These are phyloP conservation scores for Fulica atra DNA, from an alignment of 2,113 vertebrate genomes.

Conservation along the genomic window DNA sequence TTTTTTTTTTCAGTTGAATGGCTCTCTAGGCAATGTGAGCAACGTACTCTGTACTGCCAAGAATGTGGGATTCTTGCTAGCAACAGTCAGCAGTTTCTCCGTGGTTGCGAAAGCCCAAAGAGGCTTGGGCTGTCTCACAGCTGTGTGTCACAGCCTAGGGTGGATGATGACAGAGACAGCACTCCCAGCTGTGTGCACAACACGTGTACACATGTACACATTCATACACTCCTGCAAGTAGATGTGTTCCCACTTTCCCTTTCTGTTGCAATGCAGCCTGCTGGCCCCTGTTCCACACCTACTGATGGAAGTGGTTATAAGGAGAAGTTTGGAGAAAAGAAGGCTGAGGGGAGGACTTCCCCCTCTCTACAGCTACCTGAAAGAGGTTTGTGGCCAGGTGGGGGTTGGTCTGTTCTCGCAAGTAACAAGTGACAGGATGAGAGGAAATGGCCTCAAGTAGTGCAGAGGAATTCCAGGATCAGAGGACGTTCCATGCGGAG, in stretches of 20 bases:
- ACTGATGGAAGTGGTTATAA: too few species aligned
- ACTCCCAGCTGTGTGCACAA: neutral
- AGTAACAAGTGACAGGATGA: too few species aligned
- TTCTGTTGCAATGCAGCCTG: neutral
- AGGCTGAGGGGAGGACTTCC: too few species aligned
- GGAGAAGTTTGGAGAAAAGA: too few species aligned
- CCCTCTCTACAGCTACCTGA: too few species aligned
- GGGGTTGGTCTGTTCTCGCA: too few species aligned
- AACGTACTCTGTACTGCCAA: neutral
- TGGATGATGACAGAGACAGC: neutral
- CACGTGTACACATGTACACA: accelerated
- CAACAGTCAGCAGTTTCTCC: constrained; percentile 11
- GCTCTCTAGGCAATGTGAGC: neutral
- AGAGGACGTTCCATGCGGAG: too few species aligned
- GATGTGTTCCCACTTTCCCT: neutral
- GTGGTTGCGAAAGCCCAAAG: neutral
- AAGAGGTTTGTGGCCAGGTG: too few species aligned
- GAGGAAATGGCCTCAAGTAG: too few species aligned
- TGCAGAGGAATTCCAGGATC: too few species aligned
- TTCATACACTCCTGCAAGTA: neutral
- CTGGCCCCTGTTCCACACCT: neutral
- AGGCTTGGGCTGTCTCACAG: neutral
- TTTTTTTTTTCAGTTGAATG: neutral
- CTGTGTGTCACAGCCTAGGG: neutral
- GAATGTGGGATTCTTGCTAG: constrained; percentile 6